Percentiles rank a stretch among this genome's conserved stretches.
These are phyloP conservation scores for Tribolium freemani DNA, from an alignment of 2,888 invertebrate species.

Conservation along the genomic window DNA sequence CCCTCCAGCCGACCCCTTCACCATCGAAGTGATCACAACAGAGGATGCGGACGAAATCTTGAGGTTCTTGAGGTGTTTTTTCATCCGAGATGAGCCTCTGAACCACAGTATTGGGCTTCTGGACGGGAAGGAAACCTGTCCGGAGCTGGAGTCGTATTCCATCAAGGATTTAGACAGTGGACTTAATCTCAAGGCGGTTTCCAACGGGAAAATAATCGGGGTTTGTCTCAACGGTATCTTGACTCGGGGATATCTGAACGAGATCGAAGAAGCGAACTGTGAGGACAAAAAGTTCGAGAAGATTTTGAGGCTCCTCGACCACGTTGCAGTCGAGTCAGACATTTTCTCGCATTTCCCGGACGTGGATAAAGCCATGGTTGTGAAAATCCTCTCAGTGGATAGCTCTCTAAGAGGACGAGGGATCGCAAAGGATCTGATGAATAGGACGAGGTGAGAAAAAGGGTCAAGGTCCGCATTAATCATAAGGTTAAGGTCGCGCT, in stretches of 20 bases:
- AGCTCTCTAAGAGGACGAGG: constrained; percentile 76
- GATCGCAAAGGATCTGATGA: constrained; percentile 75
- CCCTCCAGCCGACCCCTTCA: constrained; percentile 47
- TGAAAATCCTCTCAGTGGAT: constrained; percentile 79
- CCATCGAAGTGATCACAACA: constrained; percentile 67
- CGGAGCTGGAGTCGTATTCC: constrained; percentile 77
- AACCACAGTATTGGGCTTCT: constrained; percentile 75
- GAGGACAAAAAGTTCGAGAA: constrained; percentile 75
- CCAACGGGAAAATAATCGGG: constrained; percentile 71
- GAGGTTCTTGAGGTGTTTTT: constrained; percentile 72
- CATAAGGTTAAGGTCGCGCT: constrained; percentile 30
- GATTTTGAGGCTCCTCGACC: constrained; percentile 74
- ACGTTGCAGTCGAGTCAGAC: constrained; percentile 72
- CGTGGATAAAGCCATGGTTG: constrained; percentile 71
- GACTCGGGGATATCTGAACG: constrained; percentile 54
- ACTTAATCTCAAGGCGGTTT: constrained; percentile 75
- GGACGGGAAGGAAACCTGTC: constrained; percentile 74
- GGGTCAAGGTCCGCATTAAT: constrained; percentile 38
- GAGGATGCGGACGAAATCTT: constrained; percentile 70
- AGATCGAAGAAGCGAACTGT: constrained; percentile 70
- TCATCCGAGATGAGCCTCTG: constrained; percentile 81
- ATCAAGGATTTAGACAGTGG: constrained; percentile 72
- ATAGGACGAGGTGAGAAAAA: constrained; percentile 72
- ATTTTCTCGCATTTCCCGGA: constrained; percentile 73
- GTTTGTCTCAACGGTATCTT: constrained; percentile 62